phyloP scores from a whole-genome alignment of 2,888 invertebrate species.

The Allophyes oxyacanthae region DNA sequence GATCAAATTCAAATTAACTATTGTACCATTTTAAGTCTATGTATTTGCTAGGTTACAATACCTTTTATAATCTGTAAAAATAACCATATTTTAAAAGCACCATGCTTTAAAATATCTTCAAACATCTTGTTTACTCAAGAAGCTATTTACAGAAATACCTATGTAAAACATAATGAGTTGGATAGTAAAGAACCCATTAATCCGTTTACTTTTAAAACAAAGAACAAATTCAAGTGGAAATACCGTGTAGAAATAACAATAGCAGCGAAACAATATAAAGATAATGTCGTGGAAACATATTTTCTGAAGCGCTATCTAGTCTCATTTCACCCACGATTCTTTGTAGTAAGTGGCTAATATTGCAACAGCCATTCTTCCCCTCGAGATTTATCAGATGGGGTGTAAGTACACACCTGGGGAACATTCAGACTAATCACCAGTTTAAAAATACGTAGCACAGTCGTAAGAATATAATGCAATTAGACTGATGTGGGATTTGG shows the following conservation, averaged over 20 bases:
- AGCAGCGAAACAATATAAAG: slow-evolving; percentile 26
- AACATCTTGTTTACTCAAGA: no score
- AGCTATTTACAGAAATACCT: no score
- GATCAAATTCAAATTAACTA: no score
- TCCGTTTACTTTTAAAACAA: slow-evolving; percentile 12
- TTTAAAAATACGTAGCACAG: slow-evolving; percentile 21
- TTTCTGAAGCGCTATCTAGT: slow-evolving; percentile 45
- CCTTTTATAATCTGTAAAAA: no score
- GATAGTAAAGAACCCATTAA: neutral
- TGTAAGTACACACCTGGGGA: slow-evolving; percentile 41
- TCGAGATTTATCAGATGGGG: slow-evolving; percentile 35
- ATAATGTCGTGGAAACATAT: slow-evolving; percentile 43
- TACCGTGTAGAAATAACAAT: slow-evolving; percentile 38
- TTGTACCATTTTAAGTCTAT: no score
- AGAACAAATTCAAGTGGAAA: slow-evolving; percentile 27
- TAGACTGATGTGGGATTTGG: slow-evolving; percentile 20
- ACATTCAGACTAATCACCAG: slow-evolving; percentile 40
- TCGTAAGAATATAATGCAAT: slow-evolving; percentile 33
- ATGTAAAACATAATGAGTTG: no score
- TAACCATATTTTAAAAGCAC: no score
- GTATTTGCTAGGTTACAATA: no score
- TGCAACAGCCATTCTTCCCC: slow-evolving; percentile 19
- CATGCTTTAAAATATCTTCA: no score
- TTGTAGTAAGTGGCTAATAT: slow-evolving; percentile 40
- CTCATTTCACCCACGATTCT: slow-evolving; percentile 40